Evolutionary conservation across 2,113 vertebrate species (phyloP).

Genomic region (Petrocephalus microphthalmus): DNA sequence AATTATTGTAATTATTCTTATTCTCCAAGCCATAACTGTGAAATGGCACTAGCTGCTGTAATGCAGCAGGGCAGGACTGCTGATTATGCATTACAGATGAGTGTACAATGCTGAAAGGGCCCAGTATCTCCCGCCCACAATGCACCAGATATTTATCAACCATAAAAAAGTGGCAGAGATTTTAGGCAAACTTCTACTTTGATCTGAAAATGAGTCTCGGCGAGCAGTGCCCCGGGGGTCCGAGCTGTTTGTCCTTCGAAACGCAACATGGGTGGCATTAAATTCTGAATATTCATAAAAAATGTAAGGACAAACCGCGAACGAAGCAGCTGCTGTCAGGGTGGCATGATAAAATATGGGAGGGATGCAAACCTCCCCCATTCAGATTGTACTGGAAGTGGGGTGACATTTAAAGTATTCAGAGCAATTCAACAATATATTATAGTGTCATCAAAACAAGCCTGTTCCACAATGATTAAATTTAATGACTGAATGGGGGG

Average conservation of each 20-base stretch:
- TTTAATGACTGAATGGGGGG: not conserved
- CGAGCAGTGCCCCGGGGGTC: not conserved
- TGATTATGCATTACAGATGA: not conserved
- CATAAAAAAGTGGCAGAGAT: not conserved
- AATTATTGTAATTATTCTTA: not conserved
- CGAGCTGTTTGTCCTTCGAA: not conserved
- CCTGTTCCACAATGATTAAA: not conserved
- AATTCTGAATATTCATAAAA: slow-evolving; percentile 4
- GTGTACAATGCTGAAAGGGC: not conserved
- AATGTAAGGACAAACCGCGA: not conserved
- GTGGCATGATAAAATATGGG: not conserved
- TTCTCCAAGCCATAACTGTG: not conserved
- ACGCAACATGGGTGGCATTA: not conserved
- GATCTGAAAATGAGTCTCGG: not conserved
- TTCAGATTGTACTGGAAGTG: not conserved
- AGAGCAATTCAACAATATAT: not conserved
- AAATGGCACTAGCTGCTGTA: not conserved
- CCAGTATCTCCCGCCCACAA: not conserved
- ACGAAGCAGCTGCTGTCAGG: not conserved
- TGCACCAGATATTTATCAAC: not conserved
- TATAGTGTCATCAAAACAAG: not conserved
- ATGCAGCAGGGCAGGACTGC: not conserved
- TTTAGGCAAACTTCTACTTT: not conserved
- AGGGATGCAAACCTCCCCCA: not conserved
- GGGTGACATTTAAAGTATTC: not conserved